Conservation (phyloP, 2,113 vertebrate genomes). For the Calidris pugnax region DNA sequence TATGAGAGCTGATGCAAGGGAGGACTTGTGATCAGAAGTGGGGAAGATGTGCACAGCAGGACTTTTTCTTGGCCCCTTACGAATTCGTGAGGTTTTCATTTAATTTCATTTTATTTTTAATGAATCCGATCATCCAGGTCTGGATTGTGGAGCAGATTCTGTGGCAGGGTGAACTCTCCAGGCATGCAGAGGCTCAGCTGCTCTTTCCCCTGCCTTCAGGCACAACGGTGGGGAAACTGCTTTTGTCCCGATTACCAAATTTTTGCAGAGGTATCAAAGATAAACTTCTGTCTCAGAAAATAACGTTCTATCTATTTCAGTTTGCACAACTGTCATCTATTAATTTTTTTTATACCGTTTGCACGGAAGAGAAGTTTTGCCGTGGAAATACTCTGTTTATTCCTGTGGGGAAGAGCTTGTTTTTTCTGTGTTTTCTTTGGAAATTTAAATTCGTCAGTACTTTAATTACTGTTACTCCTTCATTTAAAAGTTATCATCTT, state of each 20-base stretch:
- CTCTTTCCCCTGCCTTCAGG: background rate
- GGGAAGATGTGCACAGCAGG: background rate
- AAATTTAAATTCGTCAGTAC: background rate
- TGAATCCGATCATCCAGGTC: background rate
- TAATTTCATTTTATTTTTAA: background rate
- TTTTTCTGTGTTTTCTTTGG: conserved; percentile 13
- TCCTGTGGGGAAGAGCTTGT: background rate
- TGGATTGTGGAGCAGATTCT: background rate
- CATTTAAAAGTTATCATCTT: background rate
- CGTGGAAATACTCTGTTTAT: background rate
- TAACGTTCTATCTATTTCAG: background rate
- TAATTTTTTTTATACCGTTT: conserved; percentile 4
- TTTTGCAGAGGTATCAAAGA: background rate
- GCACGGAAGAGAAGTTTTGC: background rate
- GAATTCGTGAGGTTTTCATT: background rate
- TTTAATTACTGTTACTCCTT: background rate
- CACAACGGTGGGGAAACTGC: background rate
- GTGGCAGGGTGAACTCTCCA: background rate
- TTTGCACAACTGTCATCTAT: conserved; percentile 16
- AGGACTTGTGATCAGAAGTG: background rate
- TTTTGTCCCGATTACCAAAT: background rate
- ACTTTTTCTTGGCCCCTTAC: background rate
- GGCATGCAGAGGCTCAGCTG: background rate
- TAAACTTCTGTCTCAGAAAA: background rate
- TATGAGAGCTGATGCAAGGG: background rate